phyloP scores from a whole-genome alignment of 2,113 vertebrate genomes.

The Arenaria interpres region DNA sequence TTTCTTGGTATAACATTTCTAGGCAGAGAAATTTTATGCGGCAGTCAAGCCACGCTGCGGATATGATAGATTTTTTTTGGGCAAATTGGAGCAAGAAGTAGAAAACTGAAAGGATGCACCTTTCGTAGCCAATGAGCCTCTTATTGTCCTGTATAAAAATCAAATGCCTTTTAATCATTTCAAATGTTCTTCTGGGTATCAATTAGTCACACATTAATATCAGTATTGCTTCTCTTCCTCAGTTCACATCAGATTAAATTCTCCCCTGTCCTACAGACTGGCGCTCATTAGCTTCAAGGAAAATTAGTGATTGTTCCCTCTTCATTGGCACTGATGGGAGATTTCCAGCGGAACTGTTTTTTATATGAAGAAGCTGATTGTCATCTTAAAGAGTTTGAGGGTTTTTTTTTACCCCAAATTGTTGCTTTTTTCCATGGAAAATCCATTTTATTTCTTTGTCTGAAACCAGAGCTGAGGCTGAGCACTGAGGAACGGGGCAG shows the following conservation, averaged over 20 bases:
- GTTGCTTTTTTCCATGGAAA: not conserved
- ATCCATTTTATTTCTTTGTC: not conserved
- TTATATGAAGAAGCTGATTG: not conserved
- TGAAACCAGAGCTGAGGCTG: not conserved
- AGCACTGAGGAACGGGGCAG: rapidly evolving
- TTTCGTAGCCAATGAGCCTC: conserved; percentile 43
- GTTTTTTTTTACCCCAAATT: rapidly evolving
- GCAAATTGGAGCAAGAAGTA: conserved; percentile 16
- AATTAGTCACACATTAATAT: conserved; percentile 69
- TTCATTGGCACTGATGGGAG: not conserved
- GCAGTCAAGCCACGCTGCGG: conserved; percentile 50
- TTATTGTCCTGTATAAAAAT: conserved; percentile 60
- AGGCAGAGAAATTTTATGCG: conserved; percentile 54
- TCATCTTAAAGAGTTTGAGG: not conserved
- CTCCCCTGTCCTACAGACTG: conserved; percentile 13
- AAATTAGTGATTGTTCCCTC: conserved; percentile 51
- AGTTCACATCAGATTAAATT: conserved; percentile 55
- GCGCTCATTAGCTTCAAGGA: conserved; percentile 26
- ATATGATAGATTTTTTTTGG: conserved; percentile 73
- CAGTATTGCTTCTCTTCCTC: conserved; percentile 45
- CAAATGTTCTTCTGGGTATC: conserved; percentile 68
- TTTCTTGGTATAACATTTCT: conserved; percentile 61
- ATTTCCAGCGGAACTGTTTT: not conserved
- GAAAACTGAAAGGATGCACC: conserved; percentile 34
- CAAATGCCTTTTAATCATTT: conserved; percentile 67